Evolutionary conservation across 1,140 invertebrate species (phyloP).

Genomic region (Orius laevigatus): DNA sequence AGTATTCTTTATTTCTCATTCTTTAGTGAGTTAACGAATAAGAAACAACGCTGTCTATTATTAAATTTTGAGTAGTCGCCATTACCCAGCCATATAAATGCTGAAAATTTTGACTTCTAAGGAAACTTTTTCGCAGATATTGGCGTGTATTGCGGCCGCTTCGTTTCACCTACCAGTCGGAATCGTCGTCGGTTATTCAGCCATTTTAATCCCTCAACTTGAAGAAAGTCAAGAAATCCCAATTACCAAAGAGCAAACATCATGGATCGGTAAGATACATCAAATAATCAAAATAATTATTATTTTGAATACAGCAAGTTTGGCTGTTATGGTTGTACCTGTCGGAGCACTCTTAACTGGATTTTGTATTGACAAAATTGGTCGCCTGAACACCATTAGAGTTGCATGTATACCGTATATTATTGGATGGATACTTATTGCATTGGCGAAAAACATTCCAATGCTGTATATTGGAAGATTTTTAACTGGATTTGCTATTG

Average conservation of each 20-base stretch:
- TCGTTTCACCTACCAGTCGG: slow-evolving; percentile 39
- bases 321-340: slow-evolving; percentile 35
- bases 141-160: slow-evolving; percentile 34
- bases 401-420: slow-evolving; percentile 40
- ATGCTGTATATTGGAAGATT: slow-evolving; percentile 41
- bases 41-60: too few species aligned
- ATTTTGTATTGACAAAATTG: slow-evolving; percentile 42
- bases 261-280: slow-evolving; percentile 30
- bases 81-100: too few species aligned
- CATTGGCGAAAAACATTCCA: slow-evolving; percentile 28
- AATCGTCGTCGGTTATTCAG: slow-evolving; percentile 36
- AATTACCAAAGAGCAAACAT: slow-evolving; percentile 28
- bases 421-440: slow-evolving; percentile 43
- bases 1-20: too few species aligned
- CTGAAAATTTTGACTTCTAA: too few species aligned
- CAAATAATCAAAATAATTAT: not conserved
- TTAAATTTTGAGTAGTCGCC: too few species aligned
- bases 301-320: slow-evolving; percentile 30
- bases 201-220: slow-evolving; percentile 36
- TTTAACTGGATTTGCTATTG: slow-evolving; percentile 40
- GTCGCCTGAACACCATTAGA: slow-evolving; percentile 42
- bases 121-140: slow-evolving; percentile 13
- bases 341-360: slow-evolving; percentile 34
- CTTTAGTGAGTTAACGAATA: too few species aligned
- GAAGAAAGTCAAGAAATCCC: slow-evolving; percentile 25